Percentiles rank a stretch among this genome's conserved stretches.
These are phyloP conservation scores for Tiliacea aurago DNA, from an alignment of 2,888 invertebrate species.

Conservation along the genomic window DNA sequence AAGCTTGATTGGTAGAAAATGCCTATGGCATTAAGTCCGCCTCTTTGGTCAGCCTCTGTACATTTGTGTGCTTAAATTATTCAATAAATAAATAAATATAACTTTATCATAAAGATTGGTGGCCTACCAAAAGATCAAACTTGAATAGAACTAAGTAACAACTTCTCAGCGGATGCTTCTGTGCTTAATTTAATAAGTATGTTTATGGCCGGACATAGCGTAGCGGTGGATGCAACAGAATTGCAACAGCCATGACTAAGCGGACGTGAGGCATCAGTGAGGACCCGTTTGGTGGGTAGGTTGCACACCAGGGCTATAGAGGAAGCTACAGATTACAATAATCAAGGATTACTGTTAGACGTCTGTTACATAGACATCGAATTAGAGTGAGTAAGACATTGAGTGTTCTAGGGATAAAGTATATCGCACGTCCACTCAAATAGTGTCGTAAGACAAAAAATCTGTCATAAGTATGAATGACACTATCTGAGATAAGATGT, in stretches of 20 bases:
- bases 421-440: too few relatives aligned
- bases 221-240: slow-evolving; percentile 12
- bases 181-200: slow-evolving; percentile 25
- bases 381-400: background rate
- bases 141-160: slow-evolving; percentile 12
- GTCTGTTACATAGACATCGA: background rate
- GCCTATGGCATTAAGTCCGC: too few relatives aligned
- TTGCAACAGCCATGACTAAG: slow-evolving; percentile 38
- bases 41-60: too few relatives aligned
- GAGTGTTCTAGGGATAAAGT: background rate
- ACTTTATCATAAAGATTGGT: background rate
- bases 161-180: slow-evolving; percentile 4
- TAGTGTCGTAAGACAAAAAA: too few relatives aligned
- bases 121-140: background rate
- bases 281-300: slow-evolving; percentile 31
- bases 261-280: slow-evolving; percentile 37
- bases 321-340: slow-evolving; percentile 3
- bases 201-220: slow-evolving; percentile 33
- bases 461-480: too few relatives aligned
- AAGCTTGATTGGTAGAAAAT: too few relatives aligned
- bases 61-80: too few relatives aligned
- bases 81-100: too few relatives aligned
- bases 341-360: background rate
- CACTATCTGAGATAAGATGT: too few relatives aligned
- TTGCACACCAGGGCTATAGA: background rate